Percentiles rank a stretch among this genome's conserved stretches.
Evolutionary conservation across 2,888 invertebrate species (phyloP).

Genomic region (Eutolmus rufibarbis): DNA sequence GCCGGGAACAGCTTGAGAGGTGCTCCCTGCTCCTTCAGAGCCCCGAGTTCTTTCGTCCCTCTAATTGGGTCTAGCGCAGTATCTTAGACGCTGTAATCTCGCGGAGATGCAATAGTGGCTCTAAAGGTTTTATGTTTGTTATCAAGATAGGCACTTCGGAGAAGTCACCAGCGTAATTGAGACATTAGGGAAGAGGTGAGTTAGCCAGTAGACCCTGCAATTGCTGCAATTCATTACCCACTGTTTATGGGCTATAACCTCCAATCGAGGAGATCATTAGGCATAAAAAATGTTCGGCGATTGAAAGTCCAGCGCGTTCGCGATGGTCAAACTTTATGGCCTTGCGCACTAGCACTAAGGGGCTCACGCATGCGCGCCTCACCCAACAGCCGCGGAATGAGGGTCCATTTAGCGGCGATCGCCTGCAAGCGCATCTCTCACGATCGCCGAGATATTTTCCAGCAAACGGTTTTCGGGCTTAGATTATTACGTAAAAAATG

Average conservation of each 20-base stretch:
- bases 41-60: background rate
- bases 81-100: background rate
- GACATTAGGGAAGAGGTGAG: background rate
- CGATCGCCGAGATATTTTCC: background rate
- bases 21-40: background rate
- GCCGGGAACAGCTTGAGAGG: background rate
- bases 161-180: background rate
- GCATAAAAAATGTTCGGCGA: background rate
- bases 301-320: background rate
- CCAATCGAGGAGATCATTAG: background rate
- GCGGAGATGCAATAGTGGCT: background rate
- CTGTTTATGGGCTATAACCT: background rate
- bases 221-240: background rate
- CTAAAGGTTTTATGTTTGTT: background rate
- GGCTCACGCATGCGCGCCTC: background rate
- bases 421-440: background rate
- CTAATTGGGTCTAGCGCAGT: background rate
- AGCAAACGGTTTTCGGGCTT: slow-evolving; percentile 6
- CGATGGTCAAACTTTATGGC: background rate
- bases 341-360: background rate
- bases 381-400: background rate
- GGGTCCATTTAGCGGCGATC: background rate
- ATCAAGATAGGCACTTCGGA: background rate
- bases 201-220: background rate
- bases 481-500: slow-evolving; percentile 32